Percentiles rank a stretch among this genome's conserved stretches.
Evolutionary conservation across 1,140 invertebrate species (phyloP).

Genomic region (Brachionus asplanchnoidis): DNA sequence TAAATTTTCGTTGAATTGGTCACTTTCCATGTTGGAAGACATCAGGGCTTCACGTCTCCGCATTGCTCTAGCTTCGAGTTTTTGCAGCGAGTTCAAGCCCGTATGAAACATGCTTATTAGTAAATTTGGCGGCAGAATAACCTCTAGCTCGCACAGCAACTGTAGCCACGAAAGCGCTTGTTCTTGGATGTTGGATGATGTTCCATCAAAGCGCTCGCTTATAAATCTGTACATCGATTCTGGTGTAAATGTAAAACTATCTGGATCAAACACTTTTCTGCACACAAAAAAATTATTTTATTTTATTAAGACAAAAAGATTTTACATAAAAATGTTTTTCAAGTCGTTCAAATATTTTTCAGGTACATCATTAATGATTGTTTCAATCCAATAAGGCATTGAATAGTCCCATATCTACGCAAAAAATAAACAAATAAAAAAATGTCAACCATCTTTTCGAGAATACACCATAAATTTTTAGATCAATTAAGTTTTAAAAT

Average conservation of each 20-base stretch:
- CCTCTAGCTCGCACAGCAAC: slow-evolving; percentile 25
- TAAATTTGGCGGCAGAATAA: not conserved
- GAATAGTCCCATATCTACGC: slow-evolving; percentile 81
- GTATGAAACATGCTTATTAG: slow-evolving; percentile 13
- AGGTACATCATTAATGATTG: slow-evolving; percentile 86
- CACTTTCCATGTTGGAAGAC: not conserved
- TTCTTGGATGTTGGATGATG: slow-evolving; percentile 39
- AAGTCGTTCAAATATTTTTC: slow-evolving; percentile 83
- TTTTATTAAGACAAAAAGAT: not conserved
- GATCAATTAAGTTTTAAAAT: no score
- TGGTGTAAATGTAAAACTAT: not conserved
- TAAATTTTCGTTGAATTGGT: slow-evolving; percentile 24
- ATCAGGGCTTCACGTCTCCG: not conserved
- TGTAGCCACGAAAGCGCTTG: slow-evolving; percentile 36
- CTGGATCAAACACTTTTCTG: slow-evolving; percentile 41
- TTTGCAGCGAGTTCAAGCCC: slow-evolving; percentile 33
- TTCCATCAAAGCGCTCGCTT: slow-evolving; percentile 28
- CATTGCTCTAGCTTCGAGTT: slow-evolving; percentile 38
- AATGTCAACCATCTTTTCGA: no score
- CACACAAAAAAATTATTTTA: not conserved
- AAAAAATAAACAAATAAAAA: no score
- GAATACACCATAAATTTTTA: no score
- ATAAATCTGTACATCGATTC: slow-evolving; percentile 38
- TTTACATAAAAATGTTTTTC: slow-evolving; percentile 76
- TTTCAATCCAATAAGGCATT: slow-evolving; percentile 97